Evolutionary conservation across 2,113 vertebrate genomes (phyloP).

Genomic region (Malurus melanocephalus): DNA sequence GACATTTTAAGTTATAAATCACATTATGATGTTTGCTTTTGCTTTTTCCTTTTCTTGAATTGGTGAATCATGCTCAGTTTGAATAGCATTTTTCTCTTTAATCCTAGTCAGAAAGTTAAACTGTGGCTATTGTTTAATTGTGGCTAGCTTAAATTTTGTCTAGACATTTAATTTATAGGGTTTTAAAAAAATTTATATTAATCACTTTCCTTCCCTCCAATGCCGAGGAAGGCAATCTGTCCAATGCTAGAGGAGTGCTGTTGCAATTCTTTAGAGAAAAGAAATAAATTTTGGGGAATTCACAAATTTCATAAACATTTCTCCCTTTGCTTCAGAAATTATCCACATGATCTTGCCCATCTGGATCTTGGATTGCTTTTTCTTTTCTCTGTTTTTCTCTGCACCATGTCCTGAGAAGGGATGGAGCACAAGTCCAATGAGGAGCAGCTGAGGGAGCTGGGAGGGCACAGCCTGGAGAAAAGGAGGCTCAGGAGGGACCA

Average conservation of each 20-base stretch:
- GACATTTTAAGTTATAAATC: too few species aligned
- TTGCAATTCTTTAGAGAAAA: neutral
- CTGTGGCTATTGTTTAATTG: neutral
- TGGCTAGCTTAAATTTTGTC: too few species aligned
- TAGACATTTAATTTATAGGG: neutral
- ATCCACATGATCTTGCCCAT: neutral
- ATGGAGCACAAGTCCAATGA: neutral
- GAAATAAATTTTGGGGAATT: neutral
- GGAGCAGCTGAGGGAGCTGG: neutral
- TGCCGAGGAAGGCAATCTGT: neutral
- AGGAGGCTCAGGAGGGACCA: accelerated
- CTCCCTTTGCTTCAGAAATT: neutral
- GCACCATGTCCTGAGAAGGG: neutral
- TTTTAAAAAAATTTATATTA: neutral
- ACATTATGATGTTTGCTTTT: too few species aligned
- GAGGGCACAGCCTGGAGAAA: neutral
- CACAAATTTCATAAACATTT: neutral
- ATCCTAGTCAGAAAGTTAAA: neutral
- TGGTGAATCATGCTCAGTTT: too few species aligned
- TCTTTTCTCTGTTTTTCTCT: neutral
- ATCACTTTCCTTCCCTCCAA: neutral
- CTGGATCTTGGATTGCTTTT: neutral
- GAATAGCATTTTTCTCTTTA: neutral
- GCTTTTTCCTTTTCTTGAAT: too few species aligned
- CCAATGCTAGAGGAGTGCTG: neutral